These are phyloP conservation scores for Ahaetulla prasina DNA, from an alignment of 2,113 vertebrate species.

Conservation along the genomic window DNA sequence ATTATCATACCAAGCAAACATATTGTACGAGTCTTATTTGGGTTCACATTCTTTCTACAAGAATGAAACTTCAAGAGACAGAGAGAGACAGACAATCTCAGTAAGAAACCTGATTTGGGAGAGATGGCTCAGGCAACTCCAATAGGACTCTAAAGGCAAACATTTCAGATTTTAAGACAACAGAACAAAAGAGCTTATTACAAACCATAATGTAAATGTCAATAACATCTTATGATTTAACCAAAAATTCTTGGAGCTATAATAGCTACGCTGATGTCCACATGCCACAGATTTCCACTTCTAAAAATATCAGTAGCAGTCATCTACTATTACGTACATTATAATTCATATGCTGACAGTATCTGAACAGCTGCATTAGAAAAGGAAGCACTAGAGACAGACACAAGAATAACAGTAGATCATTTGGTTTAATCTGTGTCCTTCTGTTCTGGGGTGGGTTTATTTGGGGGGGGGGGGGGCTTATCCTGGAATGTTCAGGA, in stretches of 20 bases:
- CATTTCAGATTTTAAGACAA: background rate
- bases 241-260: background rate
- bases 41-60: background rate
- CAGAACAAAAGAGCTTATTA: background rate
- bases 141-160: background rate
- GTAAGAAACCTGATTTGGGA: background rate
- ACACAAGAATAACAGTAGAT: constrained; percentile 30
- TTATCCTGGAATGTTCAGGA: constrained; percentile 53
- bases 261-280: background rate
- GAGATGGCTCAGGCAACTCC: background rate
- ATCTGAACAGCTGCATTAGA: constrained; percentile 27
- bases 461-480: too few relatives aligned
- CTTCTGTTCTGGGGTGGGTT: constrained; percentile 15
- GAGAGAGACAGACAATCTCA: background rate
- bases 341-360: background rate
- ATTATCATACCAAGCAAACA: background rate
- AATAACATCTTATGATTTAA: background rate
- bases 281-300: background rate
- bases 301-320: background rate
- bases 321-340: background rate
- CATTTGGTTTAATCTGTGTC: constrained; percentile 29
- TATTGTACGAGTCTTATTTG: background rate
- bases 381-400: constrained; percentile 65
- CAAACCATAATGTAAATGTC: background rate
- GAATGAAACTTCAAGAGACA: background rate